phyloP scores from a whole-genome alignment of 2,113 vertebrate genomes.

The Pelodiscus sinensis region DNA sequence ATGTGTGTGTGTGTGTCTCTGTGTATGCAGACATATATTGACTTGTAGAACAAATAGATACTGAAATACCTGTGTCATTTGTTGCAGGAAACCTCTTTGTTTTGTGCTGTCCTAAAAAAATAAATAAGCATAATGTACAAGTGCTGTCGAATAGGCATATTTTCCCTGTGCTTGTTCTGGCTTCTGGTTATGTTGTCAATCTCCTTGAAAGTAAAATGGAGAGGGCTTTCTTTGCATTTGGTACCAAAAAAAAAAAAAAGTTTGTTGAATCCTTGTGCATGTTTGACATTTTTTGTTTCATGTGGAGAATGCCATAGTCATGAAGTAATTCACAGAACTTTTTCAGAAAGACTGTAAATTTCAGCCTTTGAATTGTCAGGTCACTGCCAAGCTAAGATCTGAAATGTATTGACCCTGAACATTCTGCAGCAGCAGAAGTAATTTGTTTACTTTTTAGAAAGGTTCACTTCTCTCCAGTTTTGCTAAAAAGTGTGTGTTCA shows the following conservation, averaged over 20 bases:
- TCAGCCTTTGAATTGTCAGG: not conserved
- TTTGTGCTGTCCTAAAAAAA: not conserved
- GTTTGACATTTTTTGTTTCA: conserved; percentile 1
- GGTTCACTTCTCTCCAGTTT: not conserved
- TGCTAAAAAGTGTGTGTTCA: not conserved
- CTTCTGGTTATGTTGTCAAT: not conserved
- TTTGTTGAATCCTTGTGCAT: fast-evolving
- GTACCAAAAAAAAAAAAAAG: not conserved
- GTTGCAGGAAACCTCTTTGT: not conserved
- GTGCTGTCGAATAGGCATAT: conserved; percentile 6
- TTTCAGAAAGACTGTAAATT: not conserved
- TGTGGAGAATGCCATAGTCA: not conserved
- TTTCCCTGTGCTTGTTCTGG: not conserved
- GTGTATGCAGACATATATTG: not conserved
- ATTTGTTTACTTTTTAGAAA: not conserved
- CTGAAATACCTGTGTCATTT: not conserved
- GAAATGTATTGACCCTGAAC: not conserved
- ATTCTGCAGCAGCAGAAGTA: not conserved
- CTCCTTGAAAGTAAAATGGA: not conserved
- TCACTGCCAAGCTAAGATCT: fast-evolving
- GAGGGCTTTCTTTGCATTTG: conserved; percentile 25
- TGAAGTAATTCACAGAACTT: not conserved
- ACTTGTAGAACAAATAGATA: not conserved
- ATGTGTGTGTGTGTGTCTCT: too few relatives aligned
- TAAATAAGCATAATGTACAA: not conserved